Conservation (phyloP, 2,888 invertebrate genomes). For the Sinopyrophorus schimmeli region DNA sequence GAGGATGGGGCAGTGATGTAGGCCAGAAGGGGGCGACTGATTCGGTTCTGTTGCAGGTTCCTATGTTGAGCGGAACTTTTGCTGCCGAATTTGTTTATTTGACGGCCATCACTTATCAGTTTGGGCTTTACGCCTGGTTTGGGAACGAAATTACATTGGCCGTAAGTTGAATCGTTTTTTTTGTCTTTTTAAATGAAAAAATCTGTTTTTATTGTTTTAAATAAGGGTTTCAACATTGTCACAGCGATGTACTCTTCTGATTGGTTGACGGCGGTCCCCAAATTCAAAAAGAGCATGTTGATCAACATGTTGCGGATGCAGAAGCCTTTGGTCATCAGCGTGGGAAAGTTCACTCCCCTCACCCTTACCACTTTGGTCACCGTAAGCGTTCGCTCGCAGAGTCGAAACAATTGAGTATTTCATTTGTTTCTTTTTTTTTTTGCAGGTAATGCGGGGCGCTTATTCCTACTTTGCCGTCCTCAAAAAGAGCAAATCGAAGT, state of each 20-base stretch:
- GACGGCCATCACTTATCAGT: background rate
- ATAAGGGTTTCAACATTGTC: too few species aligned
- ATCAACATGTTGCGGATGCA: conserved; percentile 40
- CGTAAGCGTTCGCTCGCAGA: conserved; percentile 35
- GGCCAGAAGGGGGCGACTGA: too few species aligned
- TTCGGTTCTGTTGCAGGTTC: conserved; percentile 37
- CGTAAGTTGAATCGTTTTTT: too few species aligned
- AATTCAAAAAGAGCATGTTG: conserved; percentile 40
- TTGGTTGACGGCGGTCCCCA: conserved; percentile 37
- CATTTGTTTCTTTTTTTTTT: background rate
- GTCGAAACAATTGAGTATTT: too few species aligned
- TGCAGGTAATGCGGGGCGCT: conserved; percentile 1
- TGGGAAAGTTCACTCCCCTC: conserved; percentile 42
- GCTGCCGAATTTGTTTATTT: conserved; percentile 29
- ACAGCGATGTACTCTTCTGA: conserved; percentile 35
- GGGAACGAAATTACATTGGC: conserved; percentile 39
- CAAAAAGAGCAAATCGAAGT: too few species aligned
- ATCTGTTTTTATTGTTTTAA: too few species aligned
- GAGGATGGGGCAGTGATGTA: too few species aligned
- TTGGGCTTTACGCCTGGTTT: conserved; percentile 37
- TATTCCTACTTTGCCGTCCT: conserved; percentile 9
- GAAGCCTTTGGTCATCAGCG: conserved; percentile 38
- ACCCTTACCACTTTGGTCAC: conserved; percentile 35
- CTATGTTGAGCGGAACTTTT: conserved; percentile 37
- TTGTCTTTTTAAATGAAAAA: too few species aligned